Percentiles rank a stretch among this genome's conserved stretches.
phyloP scores from a whole-genome alignment of 2,888 invertebrate genomes.

The Drosophila demipolita region DNA sequence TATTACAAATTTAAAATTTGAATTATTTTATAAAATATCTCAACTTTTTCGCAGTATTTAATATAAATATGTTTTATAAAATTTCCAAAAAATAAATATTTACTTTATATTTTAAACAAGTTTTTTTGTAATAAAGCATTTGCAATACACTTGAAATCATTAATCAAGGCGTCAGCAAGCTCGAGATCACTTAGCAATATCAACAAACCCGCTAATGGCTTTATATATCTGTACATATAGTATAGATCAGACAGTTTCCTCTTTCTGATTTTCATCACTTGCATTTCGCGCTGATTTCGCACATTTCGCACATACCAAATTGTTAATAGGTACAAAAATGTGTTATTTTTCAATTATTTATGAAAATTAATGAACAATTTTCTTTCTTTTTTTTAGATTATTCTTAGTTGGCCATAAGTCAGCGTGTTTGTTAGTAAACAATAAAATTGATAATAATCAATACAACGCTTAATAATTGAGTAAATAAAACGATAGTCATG shows the following conservation, averaged over 20 bases:
- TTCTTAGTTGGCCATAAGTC: neutral
- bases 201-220: conserved; percentile 4
- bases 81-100: conserved; percentile 39
- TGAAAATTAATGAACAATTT: conserved; percentile 10
- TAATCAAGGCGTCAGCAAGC: conserved; percentile 35
- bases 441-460: neutral
- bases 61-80: conserved; percentile 18
- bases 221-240: neutral
- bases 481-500: neutral
- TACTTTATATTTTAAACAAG: conserved; percentile 35
- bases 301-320: conserved; percentile 18
- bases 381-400: neutral
- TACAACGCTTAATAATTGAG: neutral
- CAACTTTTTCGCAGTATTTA: conserved; percentile 7
- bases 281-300: conserved; percentile 21
- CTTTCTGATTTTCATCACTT: conserved; percentile 38
- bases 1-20: neutral
- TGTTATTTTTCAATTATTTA: conserved; percentile 5
- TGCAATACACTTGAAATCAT: conserved; percentile 41
- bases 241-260: conserved; percentile 7
- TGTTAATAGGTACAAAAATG: conserved; percentile 6
- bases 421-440: neutral
- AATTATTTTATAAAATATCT: neutral
- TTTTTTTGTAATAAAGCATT: conserved; percentile 19
- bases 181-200: conserved; percentile 23